Evolutionary conservation across 2,113 vertebrate species (phyloP).

Genomic region (Ophiodon elongatus): DNA sequence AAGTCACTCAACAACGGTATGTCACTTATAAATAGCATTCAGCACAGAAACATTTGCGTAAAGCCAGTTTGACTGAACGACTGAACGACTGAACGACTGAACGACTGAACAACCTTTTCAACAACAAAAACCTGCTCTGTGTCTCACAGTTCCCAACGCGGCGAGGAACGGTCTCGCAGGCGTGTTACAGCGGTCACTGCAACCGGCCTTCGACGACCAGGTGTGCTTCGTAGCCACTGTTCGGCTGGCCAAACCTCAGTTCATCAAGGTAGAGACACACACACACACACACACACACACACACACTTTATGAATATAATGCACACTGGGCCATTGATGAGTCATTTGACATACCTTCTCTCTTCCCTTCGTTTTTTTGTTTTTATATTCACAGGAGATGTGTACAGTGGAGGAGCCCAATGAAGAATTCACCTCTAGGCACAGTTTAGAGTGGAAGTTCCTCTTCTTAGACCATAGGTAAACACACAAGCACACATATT

Average conservation of each 20-base stretch:
- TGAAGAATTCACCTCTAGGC: constrained; percentile 98
- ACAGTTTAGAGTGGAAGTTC: constrained; percentile 99
- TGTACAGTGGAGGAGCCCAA: constrained; percentile 98
- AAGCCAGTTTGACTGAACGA: background rate
- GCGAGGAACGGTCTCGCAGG: constrained; percentile 95
- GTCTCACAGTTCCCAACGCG: constrained; percentile 88
- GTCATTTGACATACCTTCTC: background rate
- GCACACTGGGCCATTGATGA: background rate
- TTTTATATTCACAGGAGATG: constrained; percentile 90
- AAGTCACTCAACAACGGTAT: constrained; percentile 96
- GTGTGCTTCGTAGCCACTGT: constrained; percentile 98
- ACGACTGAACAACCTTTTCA: background rate
- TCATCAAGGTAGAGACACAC: constrained; percentile 91
- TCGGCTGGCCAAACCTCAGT: constrained; percentile 96
- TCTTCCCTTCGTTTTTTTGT: background rate
- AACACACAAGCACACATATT: background rate
- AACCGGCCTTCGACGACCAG: constrained; percentile 93
- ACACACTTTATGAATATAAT: background rate
- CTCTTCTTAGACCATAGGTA: constrained; percentile 98
- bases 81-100: too few species aligned
- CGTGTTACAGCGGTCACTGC: constrained; percentile 92
- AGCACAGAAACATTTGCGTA: background rate
- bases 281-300: background rate
- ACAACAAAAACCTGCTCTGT: constrained; percentile 29
- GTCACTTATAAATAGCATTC: constrained; percentile 1